Evolutionary conservation across 2,888 invertebrate genomes (phyloP).

Genomic region (Erebia aethiops): DNA sequence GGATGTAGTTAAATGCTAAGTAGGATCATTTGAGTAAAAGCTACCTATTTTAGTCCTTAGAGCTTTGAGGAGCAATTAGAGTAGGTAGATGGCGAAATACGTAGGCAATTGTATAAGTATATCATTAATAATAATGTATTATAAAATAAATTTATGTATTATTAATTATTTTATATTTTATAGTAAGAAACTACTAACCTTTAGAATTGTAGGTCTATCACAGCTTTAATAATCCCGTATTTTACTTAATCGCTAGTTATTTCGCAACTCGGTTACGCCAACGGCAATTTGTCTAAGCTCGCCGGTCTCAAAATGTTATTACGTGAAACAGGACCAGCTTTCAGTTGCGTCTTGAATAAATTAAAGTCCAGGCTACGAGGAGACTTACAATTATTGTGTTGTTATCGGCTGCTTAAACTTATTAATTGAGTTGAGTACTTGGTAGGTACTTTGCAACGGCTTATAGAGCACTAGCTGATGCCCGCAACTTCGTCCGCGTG

Average conservation of each 20-base stretch:
- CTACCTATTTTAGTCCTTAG: neutral
- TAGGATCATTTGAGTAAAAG: neutral
- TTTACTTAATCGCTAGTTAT: constrained; percentile 19
- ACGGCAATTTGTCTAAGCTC: constrained; percentile 21
- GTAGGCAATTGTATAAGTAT: neutral
- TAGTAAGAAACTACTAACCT: neutral
- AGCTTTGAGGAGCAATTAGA: neutral
- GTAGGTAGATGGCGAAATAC: neutral
- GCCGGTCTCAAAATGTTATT: constrained; percentile 20
- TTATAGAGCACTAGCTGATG: neutral
- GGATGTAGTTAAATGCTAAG: neutral
- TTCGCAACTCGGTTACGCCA: constrained; percentile 20
- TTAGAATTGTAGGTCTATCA: neutral
- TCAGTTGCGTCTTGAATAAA: constrained; percentile 27
- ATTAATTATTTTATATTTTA: no score
- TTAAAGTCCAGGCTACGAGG: constrained; percentile 20
- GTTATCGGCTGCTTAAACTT: constrained; percentile 15
- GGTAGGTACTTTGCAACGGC: neutral
- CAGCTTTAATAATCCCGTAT: constrained; percentile 9
- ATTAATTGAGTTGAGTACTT: constrained; percentile 6
- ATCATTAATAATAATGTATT: neutral
- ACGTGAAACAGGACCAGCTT: constrained; percentile 23
- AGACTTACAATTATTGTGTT: constrained; percentile 13
- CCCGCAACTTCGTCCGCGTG: no score
- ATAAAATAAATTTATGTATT: no score